Evolutionary conservation across 2,113 vertebrate genomes (phyloP).

Genomic region (Scytalopus superciliaris): DNA sequence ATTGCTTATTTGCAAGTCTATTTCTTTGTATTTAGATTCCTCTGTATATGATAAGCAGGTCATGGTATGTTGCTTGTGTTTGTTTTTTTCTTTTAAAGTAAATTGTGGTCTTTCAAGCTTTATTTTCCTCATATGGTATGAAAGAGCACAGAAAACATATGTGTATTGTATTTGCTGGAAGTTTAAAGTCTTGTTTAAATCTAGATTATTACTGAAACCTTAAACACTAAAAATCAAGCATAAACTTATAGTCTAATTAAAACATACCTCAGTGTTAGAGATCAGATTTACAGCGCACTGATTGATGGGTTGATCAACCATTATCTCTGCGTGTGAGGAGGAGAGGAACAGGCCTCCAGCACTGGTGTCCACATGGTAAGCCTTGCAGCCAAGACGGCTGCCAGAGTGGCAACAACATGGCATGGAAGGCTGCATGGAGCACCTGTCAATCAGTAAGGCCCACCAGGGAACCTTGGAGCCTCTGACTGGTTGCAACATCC

Average conservation of each 20-base stretch:
- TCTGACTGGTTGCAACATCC: no score
- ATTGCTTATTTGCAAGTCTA: neutral
- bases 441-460: no score
- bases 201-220: neutral
- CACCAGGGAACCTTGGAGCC: no score
- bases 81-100: neutral
- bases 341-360: no score
- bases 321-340: no score
- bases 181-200: neutral
- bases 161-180: neutral
- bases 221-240: neutral
- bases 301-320: no score
- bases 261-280: neutral
- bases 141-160: neutral
- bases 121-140: neutral
- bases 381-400: no score
- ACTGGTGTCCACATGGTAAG: no score
- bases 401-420: no score
- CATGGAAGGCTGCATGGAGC: no score
- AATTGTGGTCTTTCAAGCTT: neutral
- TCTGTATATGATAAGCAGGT: neutral
- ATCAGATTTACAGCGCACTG: no score
- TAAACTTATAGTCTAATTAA: neutral
- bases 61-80: neutral
- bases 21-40: neutral